Base-by-base conservation (phyloP, 1,140 invertebrate species). In the Elysia chlorotica region DNA sequence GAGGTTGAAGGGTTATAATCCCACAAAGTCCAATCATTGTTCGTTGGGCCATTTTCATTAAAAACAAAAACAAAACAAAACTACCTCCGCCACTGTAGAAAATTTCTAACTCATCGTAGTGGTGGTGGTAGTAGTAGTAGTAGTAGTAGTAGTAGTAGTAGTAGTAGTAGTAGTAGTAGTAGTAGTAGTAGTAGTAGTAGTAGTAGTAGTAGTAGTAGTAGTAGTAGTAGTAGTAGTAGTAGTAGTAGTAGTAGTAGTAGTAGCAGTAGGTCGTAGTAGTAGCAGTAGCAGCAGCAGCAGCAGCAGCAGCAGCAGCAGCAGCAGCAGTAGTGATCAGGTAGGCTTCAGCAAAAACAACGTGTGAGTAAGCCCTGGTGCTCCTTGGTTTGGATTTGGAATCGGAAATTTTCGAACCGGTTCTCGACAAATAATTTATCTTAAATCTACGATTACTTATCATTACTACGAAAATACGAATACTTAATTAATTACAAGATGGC, bases 401-500 rank as follows among this genome's bases (percentile, higher is more conserved):
- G n/a, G n/a, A n/a, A n/a, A n/a, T n/a, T n/a, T n/a, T n/a, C n/a
- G n/a, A n/a, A n/a, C n/a, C n/a, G n/a, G n/a, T n/a, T n/a, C n/a
- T n/a, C n/a, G n/a, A n/a, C n/a, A n/a, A n/a, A n/a, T n/a, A n/a
- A n/a, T n/a, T n/a, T n/a, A n/a, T n/a, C n/a, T n/a, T n/a, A n/a
- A n/a, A n/a, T n/a, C n/a, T n/a, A n/a, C n/a, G n/a, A n/a, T n/a
- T n/a, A n/a, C n/a, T n/a, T n/a, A n/a, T n/a, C n/a, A n/a, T n/a
- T n/a, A n/a, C n/a, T n/a, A n/a, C n/a, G n/a, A n/a, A n/a, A n/a
- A n/a, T n/a, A n/a, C n/a, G n/a, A n/a, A n/a, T n/a, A n/a, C n/a
- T n/a, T n/a, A n/a, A n/a, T n/a, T 48, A 14, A 48, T 48, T 48
- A 10, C n/a, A 78, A 78, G 68, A 79, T 80, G 78, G 76, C 80